Base-by-base conservation (phyloP, 1,140 invertebrate species). In the Augochlora pura region DNA sequence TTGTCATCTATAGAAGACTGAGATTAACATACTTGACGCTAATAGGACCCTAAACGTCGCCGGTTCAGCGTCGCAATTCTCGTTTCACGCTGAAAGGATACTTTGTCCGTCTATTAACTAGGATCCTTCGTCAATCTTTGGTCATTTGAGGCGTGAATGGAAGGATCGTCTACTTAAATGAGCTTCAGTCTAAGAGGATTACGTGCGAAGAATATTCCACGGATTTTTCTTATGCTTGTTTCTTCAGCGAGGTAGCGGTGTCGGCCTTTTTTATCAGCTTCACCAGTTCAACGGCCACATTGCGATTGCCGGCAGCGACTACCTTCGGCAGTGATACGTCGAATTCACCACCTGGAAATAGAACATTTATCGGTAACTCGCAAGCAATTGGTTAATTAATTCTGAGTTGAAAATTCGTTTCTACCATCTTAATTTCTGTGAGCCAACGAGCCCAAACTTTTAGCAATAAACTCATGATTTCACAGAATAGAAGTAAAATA, bases 281-380 rank as follows among this genome's bases (percentile, higher is more conserved):
- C 12, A 93, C 91, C 3, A 96, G 87, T 82, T 95, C 91, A 57
- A 94, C 85, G 2, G 94, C 94, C 60, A 97, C 85, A 81, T 94
- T 92, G 72, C 91, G 80, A 32, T 95, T 95, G 39, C 94, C 91
- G 21, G 95, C 93, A 72, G 94, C 95, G 23, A 96, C 82, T 52
- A 96, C 92, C 86, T 95, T 93, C 14, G 96, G 94, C 67, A 94
- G 93, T 94, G 96, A 95, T 2, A 96, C 85, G 83, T 97, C 93
- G 82, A 96, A 95, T 86, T 94, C 90, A 49, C 93, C 94, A 59
- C 95, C 95, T 94, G 78, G 78, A 39, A 54, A 60, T 8, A 52
- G 21, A 76, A 75, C 9, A 46, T 46, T 14, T 0, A 10, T 46
- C 10, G 12, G 10, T 46, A 14, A 46, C 14, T 46, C 12, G 2